Conservation (phyloP, 2,113 vertebrate genomes). For the Phalacrocorax aristotelis region DNA sequence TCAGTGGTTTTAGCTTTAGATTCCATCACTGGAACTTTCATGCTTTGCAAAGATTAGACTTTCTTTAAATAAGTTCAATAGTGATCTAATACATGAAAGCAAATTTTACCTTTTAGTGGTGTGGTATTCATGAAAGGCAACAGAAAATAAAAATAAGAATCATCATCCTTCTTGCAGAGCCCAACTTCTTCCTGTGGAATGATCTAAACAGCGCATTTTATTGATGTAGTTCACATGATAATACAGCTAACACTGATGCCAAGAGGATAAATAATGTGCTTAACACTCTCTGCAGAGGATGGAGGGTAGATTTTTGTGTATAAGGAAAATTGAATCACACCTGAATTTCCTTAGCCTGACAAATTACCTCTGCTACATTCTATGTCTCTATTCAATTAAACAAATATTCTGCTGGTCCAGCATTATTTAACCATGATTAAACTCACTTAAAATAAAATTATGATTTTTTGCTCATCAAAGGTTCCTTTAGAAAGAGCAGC, state of each 20-base stretch:
- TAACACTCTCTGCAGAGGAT: not conserved
- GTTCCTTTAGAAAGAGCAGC: not conserved
- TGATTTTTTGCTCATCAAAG: not conserved
- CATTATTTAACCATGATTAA: constrained; percentile 58
- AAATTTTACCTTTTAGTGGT: not conserved
- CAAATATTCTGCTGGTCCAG: constrained; percentile 40
- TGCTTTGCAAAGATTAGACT: not conserved
- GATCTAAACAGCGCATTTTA: not conserved
- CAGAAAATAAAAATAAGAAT: not conserved
- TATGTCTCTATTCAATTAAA: constrained; percentile 60
- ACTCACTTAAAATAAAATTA: constrained; percentile 42
- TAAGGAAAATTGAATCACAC: constrained; percentile 59
- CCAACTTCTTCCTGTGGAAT: not conserved
- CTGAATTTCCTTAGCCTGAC: constrained; percentile 48
- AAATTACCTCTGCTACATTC: constrained; percentile 60
- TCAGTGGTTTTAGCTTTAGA: not conserved
- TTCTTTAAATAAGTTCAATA: not conserved
- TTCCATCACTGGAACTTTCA: not conserved
- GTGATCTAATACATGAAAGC: not conserved
- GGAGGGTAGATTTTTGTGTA: not conserved
- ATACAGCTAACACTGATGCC: not conserved
- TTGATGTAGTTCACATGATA: constrained; percentile 14
- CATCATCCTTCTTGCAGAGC: not conserved
- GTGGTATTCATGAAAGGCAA: not conserved
- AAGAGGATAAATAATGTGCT: constrained; percentile 50